Conservation (phyloP, 1,140 invertebrate genomes). For the Melanaphis sacchari region DNA sequence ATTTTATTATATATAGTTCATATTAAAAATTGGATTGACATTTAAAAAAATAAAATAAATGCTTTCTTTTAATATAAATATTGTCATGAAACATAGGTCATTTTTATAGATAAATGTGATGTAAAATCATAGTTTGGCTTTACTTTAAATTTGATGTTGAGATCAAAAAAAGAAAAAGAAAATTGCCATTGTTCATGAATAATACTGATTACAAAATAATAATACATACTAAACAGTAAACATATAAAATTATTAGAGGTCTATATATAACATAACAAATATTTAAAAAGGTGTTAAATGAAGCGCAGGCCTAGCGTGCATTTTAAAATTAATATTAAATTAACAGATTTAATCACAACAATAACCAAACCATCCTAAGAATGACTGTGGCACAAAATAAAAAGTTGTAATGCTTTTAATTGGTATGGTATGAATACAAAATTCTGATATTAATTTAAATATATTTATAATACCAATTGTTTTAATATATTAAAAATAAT, state of each 20-base stretch:
- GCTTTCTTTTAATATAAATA: slow-evolving; percentile 29
- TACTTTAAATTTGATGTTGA: slow-evolving; percentile 18
- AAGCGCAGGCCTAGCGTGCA: slow-evolving; percentile 43
- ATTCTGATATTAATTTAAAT: slow-evolving; percentile 18
- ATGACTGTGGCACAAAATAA: slow-evolving; percentile 21
- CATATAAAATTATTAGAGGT: slow-evolving; percentile 54
- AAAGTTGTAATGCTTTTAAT: not conserved
- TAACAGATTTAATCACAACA: slow-evolving; percentile 29
- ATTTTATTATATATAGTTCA: slow-evolving; percentile 20
- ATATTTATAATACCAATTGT: slow-evolving; percentile 29
- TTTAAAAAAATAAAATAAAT: slow-evolving; percentile 53
- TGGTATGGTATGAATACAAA: slow-evolving; percentile 30
- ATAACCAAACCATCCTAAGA: slow-evolving; percentile 31
- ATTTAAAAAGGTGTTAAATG: slow-evolving; percentile 44
- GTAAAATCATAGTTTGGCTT: not conserved
- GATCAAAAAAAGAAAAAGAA: slow-evolving; percentile 21
- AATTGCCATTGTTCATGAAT: not conserved
- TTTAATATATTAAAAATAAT: slow-evolving; percentile 45
- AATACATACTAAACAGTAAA: slow-evolving; percentile 49
- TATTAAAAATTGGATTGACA: slow-evolving; percentile 4
- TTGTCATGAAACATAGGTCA: slow-evolving; percentile 15
- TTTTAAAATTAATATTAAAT: slow-evolving; percentile 37
- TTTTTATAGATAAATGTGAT: not conserved
- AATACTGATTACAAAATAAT: slow-evolving; percentile 46
- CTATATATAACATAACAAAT: slow-evolving; percentile 57